A percentile compares a stretch with the other conserved stretches of the same genome.
phyloP scores from a whole-genome alignment of 2,888 invertebrate species.

The Lymantria dispar region DNA sequence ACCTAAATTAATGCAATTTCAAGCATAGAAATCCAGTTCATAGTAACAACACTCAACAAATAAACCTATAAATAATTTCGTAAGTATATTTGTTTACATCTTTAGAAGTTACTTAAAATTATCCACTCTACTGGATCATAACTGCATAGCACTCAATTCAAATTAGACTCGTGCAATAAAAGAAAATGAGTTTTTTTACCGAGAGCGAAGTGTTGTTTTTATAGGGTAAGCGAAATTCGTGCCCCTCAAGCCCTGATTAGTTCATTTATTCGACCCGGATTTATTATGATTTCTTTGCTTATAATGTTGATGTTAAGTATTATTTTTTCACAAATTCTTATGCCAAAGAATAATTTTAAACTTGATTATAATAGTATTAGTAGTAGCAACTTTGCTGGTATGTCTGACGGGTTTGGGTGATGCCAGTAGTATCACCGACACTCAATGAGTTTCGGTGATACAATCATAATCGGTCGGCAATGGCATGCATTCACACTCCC shows the following conservation, averaged over 20 bases:
- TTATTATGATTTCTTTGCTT: slow-evolving; percentile 73
- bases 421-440: no score
- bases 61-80: neutral
- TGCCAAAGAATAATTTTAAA: no score
- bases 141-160: slow-evolving; percentile 81
- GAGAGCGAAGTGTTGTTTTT: slow-evolving; percentile 75
- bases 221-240: slow-evolving; percentile 60
- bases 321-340: slow-evolving; percentile 15
- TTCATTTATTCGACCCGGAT: slow-evolving; percentile 71
- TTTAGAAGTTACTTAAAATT: slow-evolving; percentile 67
- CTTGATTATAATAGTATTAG: no score
- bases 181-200: slow-evolving; percentile 79
- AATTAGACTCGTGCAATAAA: slow-evolving; percentile 79
- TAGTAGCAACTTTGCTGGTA: no score
- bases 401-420: no score
- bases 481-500: no score
- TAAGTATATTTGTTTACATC: slow-evolving; percentile 37
- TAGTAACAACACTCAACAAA: no score
- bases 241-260: slow-evolving; percentile 66
- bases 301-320: slow-evolving; percentile 55
- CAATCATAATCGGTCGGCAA: no score
- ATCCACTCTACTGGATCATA: slow-evolving; percentile 79
- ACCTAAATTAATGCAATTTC: no score
- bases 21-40: no score
- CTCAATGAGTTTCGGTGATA: no score